These are phyloP conservation scores for Phymastichus coffea DNA, from an alignment of 1,140 invertebrate genomes.

Conservation along the genomic window DNA sequence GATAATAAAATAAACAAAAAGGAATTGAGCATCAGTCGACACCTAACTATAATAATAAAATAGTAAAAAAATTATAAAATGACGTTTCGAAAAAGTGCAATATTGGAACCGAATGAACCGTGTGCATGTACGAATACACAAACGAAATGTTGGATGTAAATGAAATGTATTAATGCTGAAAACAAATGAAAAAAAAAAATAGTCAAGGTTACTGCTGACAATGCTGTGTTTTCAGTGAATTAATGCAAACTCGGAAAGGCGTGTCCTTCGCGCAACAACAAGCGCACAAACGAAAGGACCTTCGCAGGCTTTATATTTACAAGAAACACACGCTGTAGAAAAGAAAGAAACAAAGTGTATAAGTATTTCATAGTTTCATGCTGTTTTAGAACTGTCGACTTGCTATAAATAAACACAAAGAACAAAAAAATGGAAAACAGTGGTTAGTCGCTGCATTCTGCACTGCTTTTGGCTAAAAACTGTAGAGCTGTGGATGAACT, in stretches of 20 bases:
- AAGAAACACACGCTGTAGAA: background rate
- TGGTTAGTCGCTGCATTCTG: no score
- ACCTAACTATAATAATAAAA: background rate
- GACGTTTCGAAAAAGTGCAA: background rate
- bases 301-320: background rate
- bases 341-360: no score
- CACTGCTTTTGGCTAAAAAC: no score
- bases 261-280: no score
- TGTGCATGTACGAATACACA: no score
- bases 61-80: background rate
- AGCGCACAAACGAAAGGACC: background rate
- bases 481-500: no score
- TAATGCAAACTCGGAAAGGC: no score
- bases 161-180: no score
- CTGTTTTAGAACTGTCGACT: constrained; percentile 5
- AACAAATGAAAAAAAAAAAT: background rate
- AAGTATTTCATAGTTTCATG: constrained; percentile 11
- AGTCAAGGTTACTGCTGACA: background rate
- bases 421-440: background rate
- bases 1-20: no score
- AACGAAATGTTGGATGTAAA: background rate
- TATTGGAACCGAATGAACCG: no score
- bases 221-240: background rate
- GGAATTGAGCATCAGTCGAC: no score
- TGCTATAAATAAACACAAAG: background rate